Evolutionary conservation across 2,888 invertebrate species (phyloP).

Genomic region (Archips xylosteana): DNA sequence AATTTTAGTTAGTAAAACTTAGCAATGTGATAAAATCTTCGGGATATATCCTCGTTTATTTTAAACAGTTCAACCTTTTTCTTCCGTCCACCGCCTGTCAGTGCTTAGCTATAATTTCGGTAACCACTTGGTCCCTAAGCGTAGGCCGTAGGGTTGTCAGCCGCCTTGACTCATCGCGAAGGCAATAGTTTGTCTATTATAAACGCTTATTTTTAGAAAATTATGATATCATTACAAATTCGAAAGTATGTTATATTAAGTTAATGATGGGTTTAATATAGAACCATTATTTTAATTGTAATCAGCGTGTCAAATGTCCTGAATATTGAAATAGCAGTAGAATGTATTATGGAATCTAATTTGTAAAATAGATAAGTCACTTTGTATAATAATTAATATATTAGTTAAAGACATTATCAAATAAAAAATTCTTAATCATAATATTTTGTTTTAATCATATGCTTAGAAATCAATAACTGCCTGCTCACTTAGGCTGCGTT

Average conservation of each 20-base stretch:
- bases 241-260: constrained; percentile 53
- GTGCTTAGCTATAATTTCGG: constrained; percentile 25
- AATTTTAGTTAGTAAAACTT: constrained; percentile 39
- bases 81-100: constrained; percentile 42
- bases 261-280: constrained; percentile 51
- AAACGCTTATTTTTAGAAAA: constrained; percentile 50
- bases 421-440: constrained; percentile 70
- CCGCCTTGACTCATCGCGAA: constrained; percentile 5
- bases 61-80: constrained; percentile 33
- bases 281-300: constrained; percentile 49
- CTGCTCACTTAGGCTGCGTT: too few species aligned
- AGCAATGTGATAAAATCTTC: constrained; percentile 42
- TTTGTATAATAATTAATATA: constrained; percentile 80
- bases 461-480: too few species aligned
- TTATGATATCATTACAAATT: constrained; percentile 46
- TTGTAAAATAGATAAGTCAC: constrained; percentile 75
- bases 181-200: constrained; percentile 55
- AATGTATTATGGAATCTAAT: constrained; percentile 56
- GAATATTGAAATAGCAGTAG: constrained; percentile 59
- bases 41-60: constrained; percentile 30
- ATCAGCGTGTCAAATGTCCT: constrained; percentile 77
- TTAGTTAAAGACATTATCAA: constrained; percentile 82
- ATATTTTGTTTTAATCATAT: constrained; percentile 41
- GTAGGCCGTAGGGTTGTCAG: background rate
- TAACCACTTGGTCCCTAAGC: constrained; percentile 8